Base-by-base conservation (phyloP, 2,113 vertebrate species). In the Hyperopisus bebe region DNA sequence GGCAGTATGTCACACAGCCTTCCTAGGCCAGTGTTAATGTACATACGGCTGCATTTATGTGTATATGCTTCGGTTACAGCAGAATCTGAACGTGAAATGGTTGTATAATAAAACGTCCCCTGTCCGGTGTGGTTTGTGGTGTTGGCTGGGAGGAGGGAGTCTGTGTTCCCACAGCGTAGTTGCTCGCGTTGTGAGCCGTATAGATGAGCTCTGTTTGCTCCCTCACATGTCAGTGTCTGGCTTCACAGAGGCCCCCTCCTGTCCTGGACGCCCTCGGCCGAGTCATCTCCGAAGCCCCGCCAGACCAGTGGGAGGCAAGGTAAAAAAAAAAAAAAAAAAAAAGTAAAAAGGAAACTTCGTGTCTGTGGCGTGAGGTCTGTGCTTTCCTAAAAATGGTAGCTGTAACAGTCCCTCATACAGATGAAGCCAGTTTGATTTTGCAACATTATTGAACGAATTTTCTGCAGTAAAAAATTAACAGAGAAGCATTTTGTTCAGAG, bases 281-380 rank as follows among this genome's bases (percentile, higher is more conserved):
- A 90, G 97, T 99, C 85, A 98, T 99, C 92, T 98, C 98, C 62
- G 98, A 99, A 93, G 95, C 98, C 82, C 98, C 98, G 0, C 98
- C 98, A 88, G 98, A 99, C 95, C 98, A 99, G 86, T 99, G 98
- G 98, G 98, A 99, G 95, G 98, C 98, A 94, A 98, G 98, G 98
- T 99, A 96, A 91, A 9, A 9, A 5, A 77, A 77, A 31, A 15
- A 31, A 9, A 9, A 66, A 27, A 31, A 77, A 39, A 35, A 11
- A 5, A 84, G n/a, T 47, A 48, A 46, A 24, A 47, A 11, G 44
- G 39, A 19, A 48, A 24, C 42, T 84, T 3, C 10, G 10, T 66
- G 8, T 66, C 21, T 7, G 9, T 77, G 27, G 31, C 1, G 27
- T 74, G n/a, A 31, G 66, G 66, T 13, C 70, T 74, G 11, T 15